Percentiles rank a stretch among this genome's conserved stretches.
phyloP scores from a whole-genome alignment of 2,888 invertebrate species.

The Pherbina coryleti region DNA sequence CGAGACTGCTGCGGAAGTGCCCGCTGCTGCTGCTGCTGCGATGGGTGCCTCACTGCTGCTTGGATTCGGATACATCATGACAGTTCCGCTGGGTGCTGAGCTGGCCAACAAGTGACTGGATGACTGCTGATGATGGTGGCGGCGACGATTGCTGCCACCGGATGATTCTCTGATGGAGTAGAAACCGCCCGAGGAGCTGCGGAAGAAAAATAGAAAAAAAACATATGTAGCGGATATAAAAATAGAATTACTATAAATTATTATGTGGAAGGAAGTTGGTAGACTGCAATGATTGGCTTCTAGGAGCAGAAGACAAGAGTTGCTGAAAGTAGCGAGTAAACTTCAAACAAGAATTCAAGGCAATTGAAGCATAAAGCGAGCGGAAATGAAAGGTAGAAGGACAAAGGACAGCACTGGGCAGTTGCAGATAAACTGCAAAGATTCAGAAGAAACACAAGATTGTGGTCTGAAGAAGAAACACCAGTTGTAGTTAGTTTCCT shows the following conservation, averaged over 20 bases:
- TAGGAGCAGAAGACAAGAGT: background rate
- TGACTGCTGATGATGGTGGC: constrained; percentile 50
- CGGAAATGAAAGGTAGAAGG: background rate
- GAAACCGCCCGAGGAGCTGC: constrained; percentile 64
- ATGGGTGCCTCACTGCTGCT: constrained; percentile 42
- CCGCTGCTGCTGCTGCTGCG: constrained; percentile 44
- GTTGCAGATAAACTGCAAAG: no score
- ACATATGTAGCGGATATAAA: background rate
- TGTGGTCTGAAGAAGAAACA: no score
- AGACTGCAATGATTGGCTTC: background rate
- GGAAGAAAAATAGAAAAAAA: constrained; percentile 16
- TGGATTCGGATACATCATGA: constrained; percentile 66
- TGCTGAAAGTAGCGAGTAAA: background rate
- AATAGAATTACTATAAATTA: background rate
- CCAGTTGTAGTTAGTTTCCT: no score
- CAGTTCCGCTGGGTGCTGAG: constrained; percentile 66
- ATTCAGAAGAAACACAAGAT: no score
- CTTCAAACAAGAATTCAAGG: background rate
- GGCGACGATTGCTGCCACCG: constrained; percentile 42
- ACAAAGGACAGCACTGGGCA: no score
- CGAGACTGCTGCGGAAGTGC: constrained; percentile 41
- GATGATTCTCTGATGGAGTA: constrained; percentile 61
- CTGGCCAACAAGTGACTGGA: constrained; percentile 60
- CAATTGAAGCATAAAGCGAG: background rate
- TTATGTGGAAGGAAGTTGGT: no score